Base-by-base conservation (phyloP, 2,113 vertebrate species). In the Fukomys damarensis region DNA sequence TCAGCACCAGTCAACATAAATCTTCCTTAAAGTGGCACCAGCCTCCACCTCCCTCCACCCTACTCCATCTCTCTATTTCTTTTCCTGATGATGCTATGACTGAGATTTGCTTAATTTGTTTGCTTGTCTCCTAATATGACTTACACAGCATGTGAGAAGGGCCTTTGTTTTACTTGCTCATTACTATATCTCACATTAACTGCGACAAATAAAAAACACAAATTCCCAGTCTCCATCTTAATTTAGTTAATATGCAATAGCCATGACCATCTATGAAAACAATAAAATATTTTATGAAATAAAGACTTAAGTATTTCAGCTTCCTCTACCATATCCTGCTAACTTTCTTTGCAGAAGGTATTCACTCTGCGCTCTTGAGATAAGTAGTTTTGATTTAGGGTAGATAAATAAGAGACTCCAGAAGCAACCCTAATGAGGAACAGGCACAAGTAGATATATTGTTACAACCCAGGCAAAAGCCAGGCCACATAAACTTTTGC, bases 321-420 rank as follows among this genome's bases (percentile, higher is more conserved):
- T 46, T 89, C n/a, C 32, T 93, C 77, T 91, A 65, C 28, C 32
- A 65, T 88, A 38, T n/a, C 68, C 41, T 14, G 52, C 28, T 68
- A 4, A 85, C 46, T 84, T 84, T 13, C 56, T 89, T 5, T 9
- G n/a, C n/a, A 81, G 20, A 89, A 92, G 19, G 12, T 68, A 85
- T 74, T 80, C 46, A 56, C 8, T 41, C 59, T 76, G 52, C 7
- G 32, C 26, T 24, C 35, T 46, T 65, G 13, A 79, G 56, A 54
- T 68, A 96, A 63, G 41, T 88, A 56, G 66, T 95, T 97, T 90
- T 93, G 35, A 92, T 46, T 41, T 61, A 17, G 6, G 22, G 20
- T 35, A 77, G 8, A 12, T 43, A 87, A 96, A 66, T 9, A 28
- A 58, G 76, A 72, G 46, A 89, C 16, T 61, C 59, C 19, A 86